A percentile compares a stretch with the other conserved stretches of the same genome.
phyloP scores from a whole-genome alignment of 2,888 invertebrate genomes.

The Chamaedrilus cognettii region DNA sequence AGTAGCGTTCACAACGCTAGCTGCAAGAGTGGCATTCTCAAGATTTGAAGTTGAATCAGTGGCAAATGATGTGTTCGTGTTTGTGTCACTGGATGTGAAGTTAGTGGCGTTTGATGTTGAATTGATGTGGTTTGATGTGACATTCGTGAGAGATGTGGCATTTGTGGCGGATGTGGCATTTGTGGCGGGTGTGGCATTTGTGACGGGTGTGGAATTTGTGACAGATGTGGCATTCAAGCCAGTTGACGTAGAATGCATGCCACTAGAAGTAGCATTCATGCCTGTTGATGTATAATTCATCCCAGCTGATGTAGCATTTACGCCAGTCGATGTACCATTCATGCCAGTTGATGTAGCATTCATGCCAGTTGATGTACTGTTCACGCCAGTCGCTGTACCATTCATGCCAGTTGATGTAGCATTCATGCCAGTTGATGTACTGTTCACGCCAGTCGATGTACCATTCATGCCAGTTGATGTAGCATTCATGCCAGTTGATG shows the following conservation, averaged over 20 bases:
- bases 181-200: conserved; percentile 1
- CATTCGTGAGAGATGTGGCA: conserved; percentile 5
- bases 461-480: no score
- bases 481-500: no score
- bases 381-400: no score
- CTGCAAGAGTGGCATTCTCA: not conserved
- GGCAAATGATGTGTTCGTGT: conserved; percentile 6
- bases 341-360: no score
- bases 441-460: no score
- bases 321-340: no score
- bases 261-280: not conserved
- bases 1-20: no score
- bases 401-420: no score
- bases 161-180: conserved; percentile 2
- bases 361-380: no score
- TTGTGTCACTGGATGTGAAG: conserved; percentile 4
- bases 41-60: not conserved
- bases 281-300: no score
- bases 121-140: conserved; percentile 4
- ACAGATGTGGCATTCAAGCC: conserved; percentile 7
- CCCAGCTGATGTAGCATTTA: no score
- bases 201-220: not conserved
- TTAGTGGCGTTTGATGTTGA: conserved; percentile 7
- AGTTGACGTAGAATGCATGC: not conserved
- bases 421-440: no score